These are phyloP conservation scores for Lophura nycthemera DNA, from an alignment of 2,113 vertebrate genomes.

Conservation along the genomic window DNA sequence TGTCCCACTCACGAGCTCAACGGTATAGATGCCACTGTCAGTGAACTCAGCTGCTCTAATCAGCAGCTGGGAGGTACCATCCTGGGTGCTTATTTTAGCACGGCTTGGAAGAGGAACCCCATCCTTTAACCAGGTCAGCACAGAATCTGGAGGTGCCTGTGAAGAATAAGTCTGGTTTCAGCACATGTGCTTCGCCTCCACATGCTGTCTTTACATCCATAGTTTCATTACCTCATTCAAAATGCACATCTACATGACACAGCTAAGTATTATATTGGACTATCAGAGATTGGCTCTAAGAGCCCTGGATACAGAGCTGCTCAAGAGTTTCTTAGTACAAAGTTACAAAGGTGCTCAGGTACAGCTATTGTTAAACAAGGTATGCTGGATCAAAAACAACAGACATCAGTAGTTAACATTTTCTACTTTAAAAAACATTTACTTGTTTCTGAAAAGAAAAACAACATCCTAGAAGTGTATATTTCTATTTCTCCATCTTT, in stretches of 20 bases:
- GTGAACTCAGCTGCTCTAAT: constrained; percentile 80
- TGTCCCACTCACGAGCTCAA: constrained; percentile 79
- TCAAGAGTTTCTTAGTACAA: not conserved
- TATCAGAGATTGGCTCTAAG: not conserved
- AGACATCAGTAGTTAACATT: not conserved
- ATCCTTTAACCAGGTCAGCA: constrained; percentile 90
- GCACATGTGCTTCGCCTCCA: not conserved
- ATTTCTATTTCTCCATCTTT: not conserved
- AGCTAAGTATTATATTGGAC: not conserved
- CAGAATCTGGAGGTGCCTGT: constrained; percentile 86
- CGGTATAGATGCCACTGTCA: constrained; percentile 84
- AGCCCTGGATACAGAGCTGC: not conserved
- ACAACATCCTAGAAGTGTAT: not conserved
- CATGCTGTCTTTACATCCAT: not conserved
- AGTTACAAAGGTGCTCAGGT: not conserved
- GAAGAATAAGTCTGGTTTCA: not conserved
- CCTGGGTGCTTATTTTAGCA: constrained; percentile 77
- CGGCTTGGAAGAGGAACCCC: constrained; percentile 78
- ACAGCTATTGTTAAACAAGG: not conserved
- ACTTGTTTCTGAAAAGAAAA: not conserved
- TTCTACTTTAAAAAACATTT: not conserved
- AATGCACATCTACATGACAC: not conserved
- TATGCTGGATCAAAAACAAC: not conserved
- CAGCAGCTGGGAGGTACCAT: constrained; percentile 83
- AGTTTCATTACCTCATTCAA: not conserved